Base-by-base conservation (phyloP, 2,797 vertebrate species). In the Chelon labrosus region DNA sequence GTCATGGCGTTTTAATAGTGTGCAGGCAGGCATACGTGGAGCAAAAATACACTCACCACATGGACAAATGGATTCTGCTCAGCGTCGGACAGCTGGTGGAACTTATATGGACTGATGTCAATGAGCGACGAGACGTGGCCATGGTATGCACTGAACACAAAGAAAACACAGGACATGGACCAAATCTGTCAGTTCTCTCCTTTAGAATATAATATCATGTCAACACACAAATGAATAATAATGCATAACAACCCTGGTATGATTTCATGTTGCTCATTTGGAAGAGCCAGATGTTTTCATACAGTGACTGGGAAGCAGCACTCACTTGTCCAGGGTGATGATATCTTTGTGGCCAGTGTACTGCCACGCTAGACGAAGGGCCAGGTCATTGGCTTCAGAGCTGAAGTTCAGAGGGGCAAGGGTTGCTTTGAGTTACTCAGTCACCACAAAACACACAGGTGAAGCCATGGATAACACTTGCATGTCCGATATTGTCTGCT, bases 31-130 rank as follows among this genome's bases (percentile, higher is more conserved):
- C 50, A 20, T 50, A 17, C 7, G 2, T 50, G 27, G 72, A 52
- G 67, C 68, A 46, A 55, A 60, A 65, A 70, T 79, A 65, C 89
- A 96, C 96, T 97, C 89, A 99, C 98, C 96, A 99, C 97, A 58
- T 99, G 97, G 39, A 99, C 96, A 91, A 90, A 97, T 69, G 94
- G 96, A 68, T 95, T 97, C 80, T 91, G 93, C 89, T 91, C 91
- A 49, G 85, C 90, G 71, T 93, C 93, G 62, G 94, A 94, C 90
- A 96, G 91, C 85, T 95, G 96, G 85, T 95, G 94, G 92, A 97
- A 98, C 95, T 99, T 99, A 79, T 99, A 99, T 0, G 98, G 98
- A 84, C 98, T 99, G 92, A 99, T 98, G 90, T 99, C 96, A 79
- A 99, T 99, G 91, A 99, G 93, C 41, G 98, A 99, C 2, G 98